A percentile compares a stretch with the other conserved stretches of the same genome.
These are phyloP conservation scores for Agrotis ipsilon DNA, from an alignment of 2,888 invertebrate genomes.

Conservation along the genomic window DNA sequence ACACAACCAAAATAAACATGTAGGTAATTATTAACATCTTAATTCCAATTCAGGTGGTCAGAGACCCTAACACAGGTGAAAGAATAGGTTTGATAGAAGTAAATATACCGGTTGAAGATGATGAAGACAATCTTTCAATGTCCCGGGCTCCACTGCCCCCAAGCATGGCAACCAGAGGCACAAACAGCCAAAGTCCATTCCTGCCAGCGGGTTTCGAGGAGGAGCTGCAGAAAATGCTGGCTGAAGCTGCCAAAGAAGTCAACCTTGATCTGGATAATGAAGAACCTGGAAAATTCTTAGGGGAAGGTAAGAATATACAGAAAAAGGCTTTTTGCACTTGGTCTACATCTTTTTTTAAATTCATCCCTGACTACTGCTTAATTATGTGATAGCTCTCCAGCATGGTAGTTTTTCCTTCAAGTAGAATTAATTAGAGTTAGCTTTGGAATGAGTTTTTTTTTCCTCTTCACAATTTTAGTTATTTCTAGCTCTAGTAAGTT, in stretches of 20 bases:
- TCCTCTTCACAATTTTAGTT: not conserved
- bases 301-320: slow-evolving; percentile 81
- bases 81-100: slow-evolving; percentile 92
- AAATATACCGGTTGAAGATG: slow-evolving; percentile 85
- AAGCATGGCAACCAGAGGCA: slow-evolving; percentile 94
- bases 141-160: slow-evolving; percentile 94
- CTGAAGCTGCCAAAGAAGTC: slow-evolving; percentile 80
- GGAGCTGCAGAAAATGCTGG: slow-evolving; percentile 86
- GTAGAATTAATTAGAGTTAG: too few species aligned
- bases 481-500: not conserved
- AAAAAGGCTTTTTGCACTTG: not conserved
- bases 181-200: slow-evolving; percentile 95
- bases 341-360: not conserved
- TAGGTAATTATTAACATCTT: not conserved
- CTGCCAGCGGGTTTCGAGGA: slow-evolving; percentile 96
- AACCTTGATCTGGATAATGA: slow-evolving; percentile 83
- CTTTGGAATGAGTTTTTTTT: too few species aligned
- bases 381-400: not conserved
- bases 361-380: too few species aligned
- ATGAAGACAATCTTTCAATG: slow-evolving; percentile 92
- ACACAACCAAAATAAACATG: too few species aligned
- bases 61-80: slow-evolving; percentile 95
- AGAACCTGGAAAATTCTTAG: slow-evolving; percentile 86
- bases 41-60: slow-evolving; percentile 88
- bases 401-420: not conserved